Percentiles rank a stretch among this genome's conserved stretches.
Conservation (phyloP, 2,888 invertebrate genomes). For the Rhamnusium bicolor region DNA sequence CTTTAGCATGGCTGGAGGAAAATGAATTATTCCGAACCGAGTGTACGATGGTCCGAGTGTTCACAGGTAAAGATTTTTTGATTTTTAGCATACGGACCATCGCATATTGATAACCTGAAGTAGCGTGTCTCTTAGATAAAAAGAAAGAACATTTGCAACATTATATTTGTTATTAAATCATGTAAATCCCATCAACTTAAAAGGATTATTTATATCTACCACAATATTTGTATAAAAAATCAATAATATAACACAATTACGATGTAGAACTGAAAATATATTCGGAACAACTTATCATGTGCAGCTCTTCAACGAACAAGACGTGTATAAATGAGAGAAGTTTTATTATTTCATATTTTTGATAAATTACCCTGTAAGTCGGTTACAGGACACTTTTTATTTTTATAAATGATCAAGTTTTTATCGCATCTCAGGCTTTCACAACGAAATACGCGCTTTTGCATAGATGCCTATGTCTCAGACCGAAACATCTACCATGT, state of each 20-base stretch:
- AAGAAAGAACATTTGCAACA: too few species aligned
- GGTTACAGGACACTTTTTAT: conserved; percentile 38
- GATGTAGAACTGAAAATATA: neutral
- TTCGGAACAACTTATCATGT: conserved; percentile 19
- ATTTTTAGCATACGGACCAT: too few species aligned
- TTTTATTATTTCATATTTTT: conserved; percentile 45
- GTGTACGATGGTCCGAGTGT: too few species aligned
- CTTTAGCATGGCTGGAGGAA: too few species aligned
- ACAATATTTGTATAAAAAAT: too few species aligned
- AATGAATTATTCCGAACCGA: too few species aligned
- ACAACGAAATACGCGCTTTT: neutral
- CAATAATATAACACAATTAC: neutral
- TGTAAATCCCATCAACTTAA: too few species aligned
- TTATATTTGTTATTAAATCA: too few species aligned
- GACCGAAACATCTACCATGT: neutral
- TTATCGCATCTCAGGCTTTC: conserved; percentile 5
- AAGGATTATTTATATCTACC: too few species aligned
- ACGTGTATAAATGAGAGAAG: conserved; percentile 41
- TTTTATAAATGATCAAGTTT: conserved; percentile 41
- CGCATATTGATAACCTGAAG: too few species aligned
- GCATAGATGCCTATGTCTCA: neutral
- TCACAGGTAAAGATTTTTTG: too few species aligned
- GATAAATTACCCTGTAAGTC: conserved; percentile 42
- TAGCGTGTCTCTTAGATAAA: too few species aligned
- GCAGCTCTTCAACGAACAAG: conserved; percentile 13